A percentile compares a stretch with the other conserved stretches of the same genome.
phyloP scores from a whole-genome alignment of 2,797 vertebrate species.

The Saxicola maurus region DNA sequence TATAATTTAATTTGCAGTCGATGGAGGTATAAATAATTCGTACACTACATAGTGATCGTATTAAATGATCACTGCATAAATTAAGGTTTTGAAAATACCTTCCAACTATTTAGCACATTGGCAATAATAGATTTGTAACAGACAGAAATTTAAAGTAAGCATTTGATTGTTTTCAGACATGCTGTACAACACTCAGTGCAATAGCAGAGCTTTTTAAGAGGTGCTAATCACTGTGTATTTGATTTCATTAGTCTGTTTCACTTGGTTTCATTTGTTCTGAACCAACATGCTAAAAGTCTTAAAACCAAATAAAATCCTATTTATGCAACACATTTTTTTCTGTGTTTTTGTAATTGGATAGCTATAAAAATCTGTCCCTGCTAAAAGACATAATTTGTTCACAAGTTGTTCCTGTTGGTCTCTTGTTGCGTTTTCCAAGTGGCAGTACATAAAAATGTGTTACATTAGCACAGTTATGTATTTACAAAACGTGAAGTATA shows the following conservation, averaged over 20 bases:
- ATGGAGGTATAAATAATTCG: neutral
- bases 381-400: slow-evolving; percentile 17
- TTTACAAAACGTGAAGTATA: slow-evolving; percentile 40
- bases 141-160: neutral
- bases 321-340: neutral
- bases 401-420: slow-evolving; percentile 34
- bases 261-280: neutral
- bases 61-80: neutral
- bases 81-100: neutral
- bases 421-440: slow-evolving; percentile 29
- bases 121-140: neutral
- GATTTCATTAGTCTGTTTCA: slow-evolving; percentile 18
- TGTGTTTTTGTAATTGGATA: slow-evolving; percentile 4
- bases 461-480: slow-evolving; percentile 15
- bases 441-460: slow-evolving; percentile 6
- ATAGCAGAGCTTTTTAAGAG: neutral
- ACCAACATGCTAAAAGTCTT: slow-evolving; percentile 1
- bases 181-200: neutral
- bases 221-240: slow-evolving; percentile 7
- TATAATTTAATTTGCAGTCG: slow-evolving; percentile 35
- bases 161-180: neutral
- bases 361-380: slow-evolving; percentile 43
- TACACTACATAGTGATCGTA: neutral
- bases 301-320: slow-evolving; percentile 28
- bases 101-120: neutral